Evolutionary conservation across 1,140 invertebrate genomes (phyloP), one percentile per base, ranked within the genome.

Genomic region (Microplitis mediator): DNA sequence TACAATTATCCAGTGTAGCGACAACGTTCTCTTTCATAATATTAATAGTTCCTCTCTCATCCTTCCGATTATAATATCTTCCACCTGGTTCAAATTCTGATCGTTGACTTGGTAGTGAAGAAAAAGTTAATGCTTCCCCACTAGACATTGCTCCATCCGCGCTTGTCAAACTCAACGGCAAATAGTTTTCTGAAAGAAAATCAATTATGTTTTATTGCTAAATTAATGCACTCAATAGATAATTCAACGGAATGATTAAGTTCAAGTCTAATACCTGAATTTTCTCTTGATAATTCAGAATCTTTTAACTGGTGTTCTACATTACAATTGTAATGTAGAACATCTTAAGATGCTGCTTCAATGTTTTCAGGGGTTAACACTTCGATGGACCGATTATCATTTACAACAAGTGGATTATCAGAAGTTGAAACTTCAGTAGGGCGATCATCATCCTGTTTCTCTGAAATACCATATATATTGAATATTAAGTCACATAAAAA

Each of bases 21-120:
- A 79, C 76, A 14, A 78, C 75, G 32, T 77, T 71, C 54, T 77
- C 69, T 11, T 73, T 80, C 67, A 79, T 61, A 71, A 80, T 75
- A 72, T 79, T 79, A 35, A 77, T 71, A 65, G 56, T 70, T 69
- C 68, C 76, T 76, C 76, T 69, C 14, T 58, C 39, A 65, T 77
- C 71, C 69, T 76, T 77, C 14, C 11, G 36, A 54, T 74, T 35
- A 13, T 65, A 65, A n/a, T 65, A 45, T 65, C 63, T 32, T 14
- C 63, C 63, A 45, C 35, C 45, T 45, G 13, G 34, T 50, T 65
- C 63, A 51, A 65, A 65, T 50, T 54, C 52, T 65, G 39, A 65
- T 36, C 13, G 5, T 36, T 32, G 45, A 16, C 13, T 65, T 8
- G 39, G 45, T 65, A 4, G 45, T 54, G 66, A 35, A 8, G 60